Evolutionary conservation across 2,888 invertebrate genomes (phyloP).

Genomic region (Hymenopus coronatus): DNA sequence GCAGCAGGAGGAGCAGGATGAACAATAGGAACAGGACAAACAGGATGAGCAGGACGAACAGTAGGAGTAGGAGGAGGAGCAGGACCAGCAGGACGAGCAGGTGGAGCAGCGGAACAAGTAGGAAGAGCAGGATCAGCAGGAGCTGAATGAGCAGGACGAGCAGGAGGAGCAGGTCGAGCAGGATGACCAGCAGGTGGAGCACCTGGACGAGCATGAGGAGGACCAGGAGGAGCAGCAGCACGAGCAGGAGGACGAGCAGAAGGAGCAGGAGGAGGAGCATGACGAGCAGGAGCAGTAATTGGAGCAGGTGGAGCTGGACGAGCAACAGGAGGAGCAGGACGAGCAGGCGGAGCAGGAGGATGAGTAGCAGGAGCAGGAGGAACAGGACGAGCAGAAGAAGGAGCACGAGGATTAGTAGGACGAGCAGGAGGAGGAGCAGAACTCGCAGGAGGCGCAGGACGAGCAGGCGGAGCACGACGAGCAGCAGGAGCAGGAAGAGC

Average conservation of each 20-base stretch:
- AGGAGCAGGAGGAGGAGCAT: not conserved
- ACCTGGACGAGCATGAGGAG: slow-evolving; percentile 32
- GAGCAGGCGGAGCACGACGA: slow-evolving; percentile 31
- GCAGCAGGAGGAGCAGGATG: slow-evolving; percentile 23
- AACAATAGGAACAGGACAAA: no score
- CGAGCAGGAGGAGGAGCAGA: not conserved
- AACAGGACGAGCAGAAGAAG: not conserved
- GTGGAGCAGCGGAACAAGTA: not conserved
- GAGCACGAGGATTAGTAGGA: no score
- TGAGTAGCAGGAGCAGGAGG: not conserved
- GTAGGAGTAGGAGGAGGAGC: slow-evolving; percentile 31
- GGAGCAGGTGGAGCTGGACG: not conserved
- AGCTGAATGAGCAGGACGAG: not conserved
- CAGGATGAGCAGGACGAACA: no score
- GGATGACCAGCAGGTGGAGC: slow-evolving; percentile 32
- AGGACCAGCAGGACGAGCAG: no score
- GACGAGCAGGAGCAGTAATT: not conserved
- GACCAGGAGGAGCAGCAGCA: not conserved
- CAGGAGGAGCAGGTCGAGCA: not conserved
- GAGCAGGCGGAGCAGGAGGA: not conserved
- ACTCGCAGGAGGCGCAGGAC: no score
- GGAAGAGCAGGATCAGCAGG: not conserved
- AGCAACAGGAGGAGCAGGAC: not conserved
- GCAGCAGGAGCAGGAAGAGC: not conserved
- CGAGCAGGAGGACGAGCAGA: not conserved